These are phyloP conservation scores for Volucella zonaria DNA, from an alignment of 2,888 invertebrate species.

Conservation along the genomic window DNA sequence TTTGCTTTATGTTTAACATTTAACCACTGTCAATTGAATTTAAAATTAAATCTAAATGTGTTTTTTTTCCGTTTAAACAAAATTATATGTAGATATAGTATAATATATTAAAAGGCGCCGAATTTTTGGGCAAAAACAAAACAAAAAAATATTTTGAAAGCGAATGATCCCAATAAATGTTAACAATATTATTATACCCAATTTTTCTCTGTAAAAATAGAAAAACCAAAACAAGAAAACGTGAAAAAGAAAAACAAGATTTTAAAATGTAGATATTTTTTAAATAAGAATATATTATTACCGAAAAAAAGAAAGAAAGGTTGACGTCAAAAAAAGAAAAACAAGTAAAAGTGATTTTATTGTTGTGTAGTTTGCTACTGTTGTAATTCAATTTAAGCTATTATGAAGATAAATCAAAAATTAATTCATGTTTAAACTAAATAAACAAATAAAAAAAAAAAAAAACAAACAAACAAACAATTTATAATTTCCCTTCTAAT, in stretches of 20 bases:
- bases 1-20: not conserved
- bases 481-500: constrained; percentile 49
- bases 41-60: constrained; percentile 40
- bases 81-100: constrained; percentile 25
- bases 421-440: constrained; percentile 26
- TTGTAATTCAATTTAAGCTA: constrained; percentile 61
- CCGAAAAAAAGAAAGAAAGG: constrained; percentile 13
- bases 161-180: constrained; percentile 55
- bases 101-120: constrained; percentile 39
- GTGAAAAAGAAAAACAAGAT: constrained; percentile 24
- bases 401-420: constrained; percentile 30
- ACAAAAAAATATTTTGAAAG: constrained; percentile 42
- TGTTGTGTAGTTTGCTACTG: constrained; percentile 74
- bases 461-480: constrained; percentile 13
- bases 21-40: constrained; percentile 60
- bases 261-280: constrained; percentile 58
- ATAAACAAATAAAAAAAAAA: too few species aligned
- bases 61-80: constrained; percentile 16
- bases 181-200: constrained; percentile 57
- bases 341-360: constrained; percentile 66
- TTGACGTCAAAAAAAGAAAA: constrained; percentile 50
- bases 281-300: constrained; percentile 49
- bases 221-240: not conserved
- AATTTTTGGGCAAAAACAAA: constrained; percentile 51
- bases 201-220: constrained; percentile 28